phyloP scores from a whole-genome alignment of 2,888 invertebrate genomes.

The Luperina testacea region DNA sequence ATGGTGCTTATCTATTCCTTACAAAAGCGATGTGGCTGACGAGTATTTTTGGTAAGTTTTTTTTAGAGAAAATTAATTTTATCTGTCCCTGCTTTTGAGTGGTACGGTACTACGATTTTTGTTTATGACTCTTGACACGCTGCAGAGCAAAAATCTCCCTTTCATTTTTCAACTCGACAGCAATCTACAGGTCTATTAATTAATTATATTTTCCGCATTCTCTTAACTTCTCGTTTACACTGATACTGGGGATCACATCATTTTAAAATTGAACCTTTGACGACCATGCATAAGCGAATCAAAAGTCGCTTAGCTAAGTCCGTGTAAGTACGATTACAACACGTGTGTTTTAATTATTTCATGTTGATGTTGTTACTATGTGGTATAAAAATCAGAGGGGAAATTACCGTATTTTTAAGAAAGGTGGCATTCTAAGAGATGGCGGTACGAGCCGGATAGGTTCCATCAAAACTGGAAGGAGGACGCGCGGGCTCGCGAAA shows the following conservation, averaged over 20 bases:
- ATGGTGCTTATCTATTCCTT: slow-evolving; percentile 93
- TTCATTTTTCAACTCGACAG: neutral
- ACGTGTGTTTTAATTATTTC: neutral
- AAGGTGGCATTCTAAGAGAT: neutral
- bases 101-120: neutral
- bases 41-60: slow-evolving; percentile 91
- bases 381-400: neutral
- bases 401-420: neutral
- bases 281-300: neutral
- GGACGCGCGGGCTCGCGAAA: too few species aligned
- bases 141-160: neutral
- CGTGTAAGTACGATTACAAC: neutral
- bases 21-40: slow-evolving; percentile 93
- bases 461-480: too few species aligned
- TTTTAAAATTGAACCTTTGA: slow-evolving; percentile 1
- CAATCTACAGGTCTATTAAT: neutral
- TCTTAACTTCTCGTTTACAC: neutral
- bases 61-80: neutral
- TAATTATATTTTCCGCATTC: neutral
- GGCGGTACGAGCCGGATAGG: too few species aligned
- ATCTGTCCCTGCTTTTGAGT: neutral
- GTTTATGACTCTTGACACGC: neutral
- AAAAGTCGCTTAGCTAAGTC: neutral
- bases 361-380: neutral
- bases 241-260: too few species aligned